These are phyloP conservation scores for Sterrhoptilus dennistouni DNA, from an alignment of 2,113 vertebrate genomes.

Conservation along the genomic window DNA sequence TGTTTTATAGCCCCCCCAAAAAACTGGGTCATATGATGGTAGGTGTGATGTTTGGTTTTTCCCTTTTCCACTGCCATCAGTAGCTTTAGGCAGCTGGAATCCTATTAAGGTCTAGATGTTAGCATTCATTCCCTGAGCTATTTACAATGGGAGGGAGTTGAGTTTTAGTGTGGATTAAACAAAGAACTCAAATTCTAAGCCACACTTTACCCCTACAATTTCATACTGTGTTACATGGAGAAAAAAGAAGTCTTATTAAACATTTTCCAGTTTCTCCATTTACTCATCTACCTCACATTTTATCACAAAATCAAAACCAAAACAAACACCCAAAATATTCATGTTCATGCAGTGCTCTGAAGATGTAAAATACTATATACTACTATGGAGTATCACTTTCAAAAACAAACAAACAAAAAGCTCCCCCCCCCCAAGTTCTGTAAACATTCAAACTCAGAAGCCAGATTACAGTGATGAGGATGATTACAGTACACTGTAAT, in stretches of 20 bases:
- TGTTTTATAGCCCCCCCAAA: background rate
- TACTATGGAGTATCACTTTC: background rate
- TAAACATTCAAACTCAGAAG: slow-evolving; percentile 44
- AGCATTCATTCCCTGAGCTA: background rate
- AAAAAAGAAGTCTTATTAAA: background rate
- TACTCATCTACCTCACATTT: background rate
- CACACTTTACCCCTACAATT: background rate
- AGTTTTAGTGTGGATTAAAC: background rate
- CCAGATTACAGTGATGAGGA: slow-evolving; percentile 26
- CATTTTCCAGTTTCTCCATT: background rate
- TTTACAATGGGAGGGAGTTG: background rate
- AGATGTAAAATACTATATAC: slow-evolving; percentile 19
- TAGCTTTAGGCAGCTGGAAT: background rate
- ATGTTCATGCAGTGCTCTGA: slow-evolving; percentile 25
- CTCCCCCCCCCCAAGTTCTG: background rate
- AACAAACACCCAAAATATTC: slow-evolving; percentile 20
- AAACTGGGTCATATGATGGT: background rate
- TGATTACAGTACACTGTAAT: background rate
- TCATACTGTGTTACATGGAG: background rate
- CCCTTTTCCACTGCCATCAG: background rate
- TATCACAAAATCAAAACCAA: background rate
- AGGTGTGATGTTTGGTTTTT: background rate
- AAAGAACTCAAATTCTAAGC: background rate
- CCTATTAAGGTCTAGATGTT: background rate
- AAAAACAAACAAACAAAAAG: slow-evolving; percentile 19